Base-by-base conservation (phyloP, 2,113 vertebrate genomes). In the Pitta sordida region DNA sequence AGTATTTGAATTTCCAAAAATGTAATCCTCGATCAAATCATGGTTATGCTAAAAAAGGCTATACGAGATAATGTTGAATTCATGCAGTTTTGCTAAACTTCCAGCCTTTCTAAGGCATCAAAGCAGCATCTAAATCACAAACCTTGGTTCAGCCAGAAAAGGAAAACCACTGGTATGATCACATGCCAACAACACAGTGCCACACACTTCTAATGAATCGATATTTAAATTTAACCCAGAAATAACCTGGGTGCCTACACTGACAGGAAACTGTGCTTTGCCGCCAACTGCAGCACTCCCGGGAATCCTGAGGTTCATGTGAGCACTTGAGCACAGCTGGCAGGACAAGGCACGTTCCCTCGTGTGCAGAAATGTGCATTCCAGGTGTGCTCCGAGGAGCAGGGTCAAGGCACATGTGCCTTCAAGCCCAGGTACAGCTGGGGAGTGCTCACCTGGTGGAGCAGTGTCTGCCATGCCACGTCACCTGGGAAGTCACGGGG, bases 171-270 rank as follows among this genome's bases (percentile, higher is more conserved):
- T 56, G 20, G 18, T 60, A 48, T 24, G 13, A 91, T 56, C 44
- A 84, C 14, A 56, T 32, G 56, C 9, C 22, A 3, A 2, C 43
- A 74, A 41, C 19, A 32, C 48, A 52, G 20, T 55, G 39, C 17
- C 58, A 37, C 17, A 10, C 26, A 24, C 12, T 67, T 36, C 30
- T 67, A 12, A 27, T 7, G 30, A 70, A 76, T 34, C 9, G 46
- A 63, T n/a, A n/a, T 76, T 59, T 81, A 91, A 90, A 93, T 93
- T 88, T 83, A 87, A 94, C 55, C 56, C 84, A 90, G 59, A 43
- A 63, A 56, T 83, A 73, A 90, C 90, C 58, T 51, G 60, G 15
- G 9, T 85, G 63, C 52, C 70, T 80, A 80, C 27, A 67, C 4
- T 34, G 56, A 29, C 29, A 78, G 87, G 77, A 94, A 93, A 60